Evolutionary conservation across 2,797 vertebrate genomes (phyloP).

Genomic region (Halcyon badia): DNA sequence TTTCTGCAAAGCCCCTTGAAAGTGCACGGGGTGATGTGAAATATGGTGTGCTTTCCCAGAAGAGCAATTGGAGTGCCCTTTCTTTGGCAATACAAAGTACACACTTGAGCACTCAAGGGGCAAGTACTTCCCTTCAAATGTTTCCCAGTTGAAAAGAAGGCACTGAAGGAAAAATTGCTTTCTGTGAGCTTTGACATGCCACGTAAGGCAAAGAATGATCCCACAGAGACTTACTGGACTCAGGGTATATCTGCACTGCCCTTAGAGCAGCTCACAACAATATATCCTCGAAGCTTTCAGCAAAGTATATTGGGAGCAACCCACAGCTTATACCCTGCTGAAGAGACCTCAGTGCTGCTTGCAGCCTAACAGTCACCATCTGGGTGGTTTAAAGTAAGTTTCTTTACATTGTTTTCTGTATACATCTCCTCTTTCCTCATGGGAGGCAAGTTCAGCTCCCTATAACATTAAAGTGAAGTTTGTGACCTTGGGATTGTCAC

Average conservation of each 20-base stretch:
- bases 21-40: conserved; percentile 52
- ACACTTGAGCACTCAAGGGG: conserved; percentile 70
- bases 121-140: conserved; percentile 52
- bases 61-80: conserved; percentile 71
- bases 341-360: background rate
- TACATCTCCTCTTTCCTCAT: background rate
- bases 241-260: background rate
- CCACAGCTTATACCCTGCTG: background rate
- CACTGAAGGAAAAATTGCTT: conserved; percentile 66
- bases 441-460: background rate
- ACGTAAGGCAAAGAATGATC: conserved; percentile 18
- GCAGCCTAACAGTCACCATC: fast-evolving
- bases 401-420: background rate
- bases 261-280: background rate
- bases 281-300: background rate
- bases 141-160: conserved; percentile 55
- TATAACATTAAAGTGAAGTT: background rate
- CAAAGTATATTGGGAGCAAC: background rate
- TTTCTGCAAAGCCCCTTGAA: conserved; percentile 59
- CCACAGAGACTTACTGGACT: background rate
- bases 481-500: background rate
- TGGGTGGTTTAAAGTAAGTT: background rate
- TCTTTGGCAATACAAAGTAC: conserved; percentile 60
- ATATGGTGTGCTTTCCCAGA: conserved; percentile 65
- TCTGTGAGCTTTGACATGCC: conserved; percentile 32